Evolutionary conservation across 2,888 invertebrate genomes (phyloP).

Genomic region (Pristionchus japonicus): DNA sequence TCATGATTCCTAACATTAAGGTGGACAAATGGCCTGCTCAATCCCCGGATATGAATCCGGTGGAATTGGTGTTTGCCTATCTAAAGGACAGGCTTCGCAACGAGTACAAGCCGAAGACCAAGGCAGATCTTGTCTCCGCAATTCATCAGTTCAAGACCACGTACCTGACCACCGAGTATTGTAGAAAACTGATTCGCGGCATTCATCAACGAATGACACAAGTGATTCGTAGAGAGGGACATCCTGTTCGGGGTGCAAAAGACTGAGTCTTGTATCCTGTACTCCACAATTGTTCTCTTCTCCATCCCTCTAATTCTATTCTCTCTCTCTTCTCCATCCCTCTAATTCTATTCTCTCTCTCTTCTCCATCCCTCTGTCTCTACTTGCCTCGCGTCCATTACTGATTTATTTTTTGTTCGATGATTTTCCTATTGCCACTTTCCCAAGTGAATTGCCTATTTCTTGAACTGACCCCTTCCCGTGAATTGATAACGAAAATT

Average conservation of each 20-base stretch:
- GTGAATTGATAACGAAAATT: too few relatives aligned
- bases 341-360: too few relatives aligned
- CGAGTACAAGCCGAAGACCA: background rate
- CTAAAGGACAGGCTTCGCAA: background rate
- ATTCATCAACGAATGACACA: background rate
- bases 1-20: background rate
- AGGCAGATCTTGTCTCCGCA: background rate
- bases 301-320: too few relatives aligned
- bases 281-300: too few relatives aligned
- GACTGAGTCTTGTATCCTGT: background rate
- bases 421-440: too few relatives aligned
- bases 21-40: background rate
- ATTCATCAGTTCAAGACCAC: background rate
- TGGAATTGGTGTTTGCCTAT: background rate
- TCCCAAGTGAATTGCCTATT: too few relatives aligned
- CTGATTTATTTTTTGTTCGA: too few relatives aligned
- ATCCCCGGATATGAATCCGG: conserved; percentile 5
- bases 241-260: background rate
- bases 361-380: too few relatives aligned
- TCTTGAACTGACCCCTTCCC: too few relatives aligned
- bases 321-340: too few relatives aligned
- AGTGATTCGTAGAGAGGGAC: background rate
- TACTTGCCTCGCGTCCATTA: too few relatives aligned
- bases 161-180: background rate
- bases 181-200: background rate